Evolutionary conservation across 2,797 vertebrate genomes (phyloP).

Genomic region (Gobio occitaniae): DNA sequence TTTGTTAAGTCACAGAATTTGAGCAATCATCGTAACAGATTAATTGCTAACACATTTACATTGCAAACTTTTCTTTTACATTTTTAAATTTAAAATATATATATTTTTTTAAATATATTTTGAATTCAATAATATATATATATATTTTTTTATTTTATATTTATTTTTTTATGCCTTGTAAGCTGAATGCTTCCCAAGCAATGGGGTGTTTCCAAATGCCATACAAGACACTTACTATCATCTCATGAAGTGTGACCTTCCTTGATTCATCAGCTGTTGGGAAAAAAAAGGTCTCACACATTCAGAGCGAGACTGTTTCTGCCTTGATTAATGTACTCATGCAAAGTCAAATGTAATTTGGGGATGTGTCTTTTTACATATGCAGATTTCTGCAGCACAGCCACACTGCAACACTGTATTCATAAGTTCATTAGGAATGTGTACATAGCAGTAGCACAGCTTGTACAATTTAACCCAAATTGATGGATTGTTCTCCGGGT

Average conservation of each 20-base stretch:
- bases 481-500: constrained; percentile 57
- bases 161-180: background rate
- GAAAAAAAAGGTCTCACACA: constrained; percentile 18
- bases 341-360: constrained; percentile 59
- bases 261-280: constrained; percentile 7
- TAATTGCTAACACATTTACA: background rate
- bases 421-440: constrained; percentile 56
- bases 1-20: no score
- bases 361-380: constrained; percentile 47
- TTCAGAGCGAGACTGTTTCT: constrained; percentile 24
- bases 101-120: background rate
- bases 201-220: constrained; percentile 13
- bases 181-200: background rate
- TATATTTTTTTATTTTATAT: no score
- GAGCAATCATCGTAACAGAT: no score
- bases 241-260: background rate
- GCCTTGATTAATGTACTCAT: constrained; percentile 54
- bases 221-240: constrained; percentile 2
- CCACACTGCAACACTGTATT: constrained; percentile 34
- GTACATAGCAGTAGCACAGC: constrained; percentile 37
- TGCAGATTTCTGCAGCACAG: constrained; percentile 59
- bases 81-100: background rate
- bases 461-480: constrained; percentile 56
- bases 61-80: background rate
- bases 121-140: background rate